Evolutionary conservation across 2,797 vertebrate species (phyloP).

Genomic region (Melopsittacus undulatus): DNA sequence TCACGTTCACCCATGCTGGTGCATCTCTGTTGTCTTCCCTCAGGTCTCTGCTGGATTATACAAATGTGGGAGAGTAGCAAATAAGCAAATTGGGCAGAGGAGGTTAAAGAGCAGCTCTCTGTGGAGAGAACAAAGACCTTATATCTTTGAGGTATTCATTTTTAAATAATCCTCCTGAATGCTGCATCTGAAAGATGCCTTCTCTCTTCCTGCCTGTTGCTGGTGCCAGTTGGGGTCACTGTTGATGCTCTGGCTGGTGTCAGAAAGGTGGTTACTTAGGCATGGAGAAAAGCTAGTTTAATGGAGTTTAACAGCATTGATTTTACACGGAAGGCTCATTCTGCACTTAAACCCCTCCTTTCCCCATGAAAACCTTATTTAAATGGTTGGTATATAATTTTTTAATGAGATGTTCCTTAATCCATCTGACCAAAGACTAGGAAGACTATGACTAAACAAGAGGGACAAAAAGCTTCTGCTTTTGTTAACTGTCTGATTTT

Average conservation of each 20-base stretch:
- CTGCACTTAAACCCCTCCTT: slow-evolving; percentile 47
- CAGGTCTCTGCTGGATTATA: background rate
- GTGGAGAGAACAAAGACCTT: rapidly evolving
- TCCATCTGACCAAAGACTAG: background rate
- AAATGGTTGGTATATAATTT: slow-evolving; percentile 41
- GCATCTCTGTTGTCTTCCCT: background rate
- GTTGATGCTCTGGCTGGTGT: background rate
- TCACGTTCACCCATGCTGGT: background rate
- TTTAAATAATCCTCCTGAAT: background rate
- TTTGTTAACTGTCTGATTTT: slow-evolving; percentile 36
- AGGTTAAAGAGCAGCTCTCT: background rate
- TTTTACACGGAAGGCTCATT: slow-evolving; percentile 26
- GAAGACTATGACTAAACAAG: background rate
- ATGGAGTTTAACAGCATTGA: slow-evolving; percentile 57
- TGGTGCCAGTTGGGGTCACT: background rate
- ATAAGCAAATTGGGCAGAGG: background rate
- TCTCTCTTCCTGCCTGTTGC: background rate
- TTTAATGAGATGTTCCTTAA: slow-evolving; percentile 41
- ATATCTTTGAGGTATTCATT: background rate
- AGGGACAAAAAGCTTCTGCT: background rate
- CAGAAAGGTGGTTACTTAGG: background rate
- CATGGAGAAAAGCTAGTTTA: background rate
- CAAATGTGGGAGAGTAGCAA: background rate
- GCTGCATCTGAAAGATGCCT: background rate
- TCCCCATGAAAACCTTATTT: slow-evolving; percentile 30